Conservation (phyloP, 2,888 invertebrate genomes). For the Cantharis rufa region DNA sequence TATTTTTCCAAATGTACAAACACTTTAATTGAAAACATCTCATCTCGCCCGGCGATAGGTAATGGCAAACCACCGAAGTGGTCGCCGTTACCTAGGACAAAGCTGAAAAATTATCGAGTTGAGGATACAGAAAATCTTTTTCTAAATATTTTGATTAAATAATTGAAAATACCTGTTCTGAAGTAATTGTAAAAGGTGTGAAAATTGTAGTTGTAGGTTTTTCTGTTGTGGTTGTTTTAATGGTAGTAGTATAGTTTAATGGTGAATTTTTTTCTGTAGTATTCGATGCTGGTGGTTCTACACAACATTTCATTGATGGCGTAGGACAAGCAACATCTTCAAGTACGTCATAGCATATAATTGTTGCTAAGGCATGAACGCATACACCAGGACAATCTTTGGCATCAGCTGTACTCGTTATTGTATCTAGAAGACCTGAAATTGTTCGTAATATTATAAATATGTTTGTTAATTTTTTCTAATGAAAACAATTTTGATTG, state of each 20-base stretch:
- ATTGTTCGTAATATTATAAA: background rate
- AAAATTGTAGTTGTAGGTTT: constrained; percentile 42
- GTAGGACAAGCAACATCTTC: constrained; percentile 82
- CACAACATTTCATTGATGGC: constrained; percentile 82
- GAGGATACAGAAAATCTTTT: too few species aligned
- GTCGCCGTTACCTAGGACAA: too few species aligned
- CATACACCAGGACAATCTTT: constrained; percentile 90
- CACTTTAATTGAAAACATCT: background rate
- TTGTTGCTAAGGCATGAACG: constrained; percentile 81
- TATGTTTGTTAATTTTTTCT: background rate
- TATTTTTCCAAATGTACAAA: background rate
- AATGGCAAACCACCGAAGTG: too few species aligned
- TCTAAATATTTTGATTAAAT: too few species aligned
- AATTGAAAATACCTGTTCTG: constrained; percentile 7
- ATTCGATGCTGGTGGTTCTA: constrained; percentile 72
- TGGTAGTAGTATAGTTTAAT: constrained; percentile 34
- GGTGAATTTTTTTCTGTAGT: constrained; percentile 45
- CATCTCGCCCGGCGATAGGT: too few species aligned
- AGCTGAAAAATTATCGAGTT: too few species aligned
- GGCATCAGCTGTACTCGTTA: constrained; percentile 82
- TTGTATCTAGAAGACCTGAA: constrained; percentile 80
- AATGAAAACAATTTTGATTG: background rate
- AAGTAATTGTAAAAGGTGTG: constrained; percentile 36
- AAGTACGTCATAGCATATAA: constrained; percentile 84
- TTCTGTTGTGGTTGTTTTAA: constrained; percentile 37